Evolutionary conservation across 2,113 vertebrate genomes (phyloP).

Genomic region (Pollimyrus isidori): DNA sequence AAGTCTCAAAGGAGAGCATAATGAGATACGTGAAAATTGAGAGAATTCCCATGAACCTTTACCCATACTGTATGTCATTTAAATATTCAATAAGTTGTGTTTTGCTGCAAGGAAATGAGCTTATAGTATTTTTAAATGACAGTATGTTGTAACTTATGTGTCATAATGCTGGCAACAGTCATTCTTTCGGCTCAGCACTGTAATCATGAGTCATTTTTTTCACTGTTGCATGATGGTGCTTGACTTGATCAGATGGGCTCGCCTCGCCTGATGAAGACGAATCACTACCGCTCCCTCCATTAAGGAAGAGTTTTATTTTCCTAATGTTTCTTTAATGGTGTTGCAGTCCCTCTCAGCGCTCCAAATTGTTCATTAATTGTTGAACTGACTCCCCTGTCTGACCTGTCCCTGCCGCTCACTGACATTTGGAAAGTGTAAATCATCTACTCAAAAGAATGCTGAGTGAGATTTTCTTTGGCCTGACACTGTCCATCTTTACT

Average conservation of each 20-base stretch:
- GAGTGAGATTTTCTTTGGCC: not conserved
- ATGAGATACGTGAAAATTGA: not conserved
- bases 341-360: not conserved
- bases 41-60: not conserved
- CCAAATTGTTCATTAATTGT: not conserved
- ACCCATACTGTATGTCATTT: not conserved
- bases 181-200: not conserved
- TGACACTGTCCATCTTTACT: not conserved
- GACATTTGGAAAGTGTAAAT: not conserved
- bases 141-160: not conserved
- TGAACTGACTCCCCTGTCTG: not conserved
- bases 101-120: not conserved
- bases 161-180: not conserved
- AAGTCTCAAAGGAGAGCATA: not conserved
- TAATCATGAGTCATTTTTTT: not conserved
- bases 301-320: not conserved
- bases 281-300: not conserved
- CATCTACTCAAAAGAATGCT: not conserved
- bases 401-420: not conserved
- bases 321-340: slow-evolving; percentile 3
- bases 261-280: not conserved
- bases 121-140: not conserved
- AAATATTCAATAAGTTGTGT: not conserved
- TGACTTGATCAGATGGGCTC: not conserved
- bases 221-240: too few relatives aligned